Percentiles rank a stretch among this genome's conserved stretches.
Evolutionary conservation across 2,113 vertebrate species (phyloP).

Genomic region (Ondatra zibethicus): DNA sequence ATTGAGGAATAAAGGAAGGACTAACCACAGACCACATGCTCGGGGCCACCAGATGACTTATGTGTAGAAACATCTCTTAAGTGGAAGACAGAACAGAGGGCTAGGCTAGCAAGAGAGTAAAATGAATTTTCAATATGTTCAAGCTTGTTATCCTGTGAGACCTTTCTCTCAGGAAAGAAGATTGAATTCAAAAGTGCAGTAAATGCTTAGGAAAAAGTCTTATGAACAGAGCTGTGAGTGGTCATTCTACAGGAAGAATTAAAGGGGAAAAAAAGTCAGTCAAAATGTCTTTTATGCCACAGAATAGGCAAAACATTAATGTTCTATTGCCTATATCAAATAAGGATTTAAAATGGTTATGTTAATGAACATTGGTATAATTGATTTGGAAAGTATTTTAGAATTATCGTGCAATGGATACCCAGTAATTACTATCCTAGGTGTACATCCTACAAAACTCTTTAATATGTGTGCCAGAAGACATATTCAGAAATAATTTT

Average conservation of each 20-base stretch:
- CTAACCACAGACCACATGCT: conserved; percentile 1
- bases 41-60: not conserved
- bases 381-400: conserved; percentile 1
- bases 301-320: not conserved
- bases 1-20: not conserved
- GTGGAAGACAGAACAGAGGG: not conserved
- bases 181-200: not conserved
- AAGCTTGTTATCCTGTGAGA: not conserved
- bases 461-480: not conserved
- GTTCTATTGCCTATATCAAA: not conserved
- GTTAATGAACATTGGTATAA: not conserved
- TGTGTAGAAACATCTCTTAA: not conserved
- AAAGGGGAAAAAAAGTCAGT: conserved; percentile 9
- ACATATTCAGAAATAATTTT: not conserved
- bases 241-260: not conserved
- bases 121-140: conserved; percentile 22
- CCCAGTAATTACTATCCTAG: not conserved
- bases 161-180: not conserved
- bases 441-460: not conserved
- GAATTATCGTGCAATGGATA: not conserved
- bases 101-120: not conserved
- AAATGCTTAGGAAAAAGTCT: not conserved
- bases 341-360: not conserved
- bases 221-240: conserved; percentile 37
- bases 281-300: conserved; percentile 34